Percentiles rank a stretch among this genome's conserved stretches.
These are phyloP conservation scores for Okapia johnstoni DNA, from an alignment of 2,113 vertebrate genomes.

Conservation along the genomic window DNA sequence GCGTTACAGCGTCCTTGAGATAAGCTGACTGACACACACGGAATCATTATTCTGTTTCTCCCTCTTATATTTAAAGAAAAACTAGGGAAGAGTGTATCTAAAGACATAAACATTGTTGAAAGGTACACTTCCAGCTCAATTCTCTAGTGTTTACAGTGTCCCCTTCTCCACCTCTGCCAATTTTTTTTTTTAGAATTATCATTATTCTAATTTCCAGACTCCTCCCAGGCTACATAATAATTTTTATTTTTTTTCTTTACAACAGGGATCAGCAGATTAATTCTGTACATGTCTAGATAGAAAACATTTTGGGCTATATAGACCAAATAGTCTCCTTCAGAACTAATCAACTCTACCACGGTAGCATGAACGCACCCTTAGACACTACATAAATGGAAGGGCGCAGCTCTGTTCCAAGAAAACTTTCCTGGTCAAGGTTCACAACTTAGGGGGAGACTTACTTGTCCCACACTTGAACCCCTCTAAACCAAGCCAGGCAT, in stretches of 20 bases:
- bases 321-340: background rate
- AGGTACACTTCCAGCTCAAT: background rate
- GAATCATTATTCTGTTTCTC: background rate
- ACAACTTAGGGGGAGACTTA: background rate
- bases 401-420: background rate
- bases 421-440: background rate
- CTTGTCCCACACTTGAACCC: background rate
- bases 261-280: background rate
- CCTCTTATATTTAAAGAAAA: background rate
- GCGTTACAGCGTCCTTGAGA: background rate
- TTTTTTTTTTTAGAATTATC: background rate
- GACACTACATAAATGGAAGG: background rate
- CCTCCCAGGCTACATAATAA: background rate
- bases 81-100: background rate
- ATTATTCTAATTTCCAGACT: background rate
- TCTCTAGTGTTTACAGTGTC: background rate
- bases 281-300: background rate
- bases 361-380: background rate
- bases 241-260: background rate
- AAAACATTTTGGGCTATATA: background rate
- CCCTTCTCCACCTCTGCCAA: background rate
- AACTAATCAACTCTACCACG: background rate
- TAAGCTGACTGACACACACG: background rate
- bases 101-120: background rate
- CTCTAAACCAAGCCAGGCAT: background rate